phyloP scores from a whole-genome alignment of 2,113 vertebrate genomes.

The Columba livia region DNA sequence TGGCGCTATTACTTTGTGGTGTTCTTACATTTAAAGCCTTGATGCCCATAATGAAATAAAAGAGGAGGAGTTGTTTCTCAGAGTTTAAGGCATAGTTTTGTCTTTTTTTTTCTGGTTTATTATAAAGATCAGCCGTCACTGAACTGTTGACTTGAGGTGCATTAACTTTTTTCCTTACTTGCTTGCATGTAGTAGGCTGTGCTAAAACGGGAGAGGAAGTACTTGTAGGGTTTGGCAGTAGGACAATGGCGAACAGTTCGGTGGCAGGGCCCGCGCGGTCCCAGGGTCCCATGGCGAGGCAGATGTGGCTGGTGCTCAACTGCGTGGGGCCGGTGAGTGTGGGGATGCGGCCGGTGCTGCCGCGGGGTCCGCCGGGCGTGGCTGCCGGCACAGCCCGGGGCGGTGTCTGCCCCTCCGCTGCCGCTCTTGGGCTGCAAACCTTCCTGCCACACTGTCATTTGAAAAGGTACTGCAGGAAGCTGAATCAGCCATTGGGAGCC shows the following conservation, averaged over 20 bases:
- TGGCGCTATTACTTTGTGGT: neutral
- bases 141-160: neutral
- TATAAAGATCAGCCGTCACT: neutral
- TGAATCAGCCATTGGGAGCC: neutral
- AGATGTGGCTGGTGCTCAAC: slow-evolving; percentile 88
- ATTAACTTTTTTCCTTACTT: neutral
- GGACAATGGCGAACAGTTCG: no score
- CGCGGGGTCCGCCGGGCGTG: neutral
- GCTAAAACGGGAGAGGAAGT: neutral
- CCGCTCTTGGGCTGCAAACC: neutral
- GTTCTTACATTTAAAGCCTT: neutral
- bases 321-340: slow-evolving; percentile 95
- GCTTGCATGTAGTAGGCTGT: neutral
- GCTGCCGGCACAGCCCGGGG: neutral
- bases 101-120: neutral
- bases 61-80: neutral
- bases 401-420: neutral
- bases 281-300: slow-evolving; percentile 83
- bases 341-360: neutral
- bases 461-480: neutral
- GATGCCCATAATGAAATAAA: neutral
- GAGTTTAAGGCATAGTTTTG: neutral
- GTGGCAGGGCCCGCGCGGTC: neutral
- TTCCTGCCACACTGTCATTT: neutral
- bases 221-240: neutral